A percentile compares a stretch with the other conserved stretches of the same genome.
These are phyloP conservation scores for Garra rufa DNA, from an alignment of 2,113 vertebrate genomes.

Conservation along the genomic window DNA sequence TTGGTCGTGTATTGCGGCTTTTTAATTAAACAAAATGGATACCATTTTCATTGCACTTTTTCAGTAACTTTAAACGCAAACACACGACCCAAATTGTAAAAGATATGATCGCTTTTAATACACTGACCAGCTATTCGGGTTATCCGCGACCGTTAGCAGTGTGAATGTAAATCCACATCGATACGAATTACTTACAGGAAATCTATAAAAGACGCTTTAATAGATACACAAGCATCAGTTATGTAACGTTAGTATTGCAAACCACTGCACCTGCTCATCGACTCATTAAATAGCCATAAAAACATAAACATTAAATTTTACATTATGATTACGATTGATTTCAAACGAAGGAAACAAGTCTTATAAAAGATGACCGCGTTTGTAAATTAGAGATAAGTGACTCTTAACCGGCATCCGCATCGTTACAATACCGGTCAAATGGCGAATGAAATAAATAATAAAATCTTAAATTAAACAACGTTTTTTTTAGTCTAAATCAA, in stretches of 20 bases:
- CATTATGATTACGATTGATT: too few species aligned
- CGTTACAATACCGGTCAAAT: not conserved
- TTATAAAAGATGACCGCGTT: not conserved
- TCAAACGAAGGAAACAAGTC: too few species aligned
- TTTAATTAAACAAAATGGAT: not conserved
- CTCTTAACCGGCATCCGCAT: not conserved
- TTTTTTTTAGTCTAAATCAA: not conserved
- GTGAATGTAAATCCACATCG: too few species aligned
- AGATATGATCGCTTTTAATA: not conserved
- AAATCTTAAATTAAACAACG: not conserved
- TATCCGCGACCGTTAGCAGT: too few species aligned
- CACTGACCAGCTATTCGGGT: not conserved
- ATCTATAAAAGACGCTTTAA: too few species aligned
- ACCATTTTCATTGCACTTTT: too few species aligned
- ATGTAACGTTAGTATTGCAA: too few species aligned
- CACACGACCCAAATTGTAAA: not conserved
- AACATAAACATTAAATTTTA: not conserved
- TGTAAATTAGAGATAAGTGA: not conserved
- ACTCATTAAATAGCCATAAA: not conserved
- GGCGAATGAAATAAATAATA: not conserved
- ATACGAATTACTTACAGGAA: too few species aligned
- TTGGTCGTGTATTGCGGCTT: not conserved
- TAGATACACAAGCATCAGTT: not conserved
- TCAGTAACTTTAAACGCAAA: not conserved
- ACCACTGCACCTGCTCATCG: too few species aligned